Evolutionary conservation across 2,797 vertebrate species (phyloP).

Genomic region (Momotus momota): DNA sequence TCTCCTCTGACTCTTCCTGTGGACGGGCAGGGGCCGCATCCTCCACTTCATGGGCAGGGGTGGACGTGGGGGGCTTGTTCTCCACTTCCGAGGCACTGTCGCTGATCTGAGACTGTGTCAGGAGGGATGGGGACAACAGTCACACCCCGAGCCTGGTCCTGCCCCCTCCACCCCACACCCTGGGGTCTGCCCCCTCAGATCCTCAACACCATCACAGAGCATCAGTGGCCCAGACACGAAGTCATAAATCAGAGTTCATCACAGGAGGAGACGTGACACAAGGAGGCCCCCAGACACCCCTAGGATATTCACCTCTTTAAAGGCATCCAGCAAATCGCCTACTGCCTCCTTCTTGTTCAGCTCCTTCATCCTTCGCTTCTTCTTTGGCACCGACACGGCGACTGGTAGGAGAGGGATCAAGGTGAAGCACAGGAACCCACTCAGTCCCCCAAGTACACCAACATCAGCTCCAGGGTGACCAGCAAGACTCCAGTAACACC

Average conservation of each 20-base stretch:
- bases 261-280: not conserved
- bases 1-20: conserved; percentile 89
- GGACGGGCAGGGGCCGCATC: conserved; percentile 57
- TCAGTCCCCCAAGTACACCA: accelerated
- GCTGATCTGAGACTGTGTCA: conserved; percentile 72
- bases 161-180: not conserved
- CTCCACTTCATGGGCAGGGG: conserved; percentile 73
- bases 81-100: conserved; percentile 84
- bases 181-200: not conserved
- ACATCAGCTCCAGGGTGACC: not conserved
- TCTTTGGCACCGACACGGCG: conserved; percentile 95
- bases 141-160: accelerated
- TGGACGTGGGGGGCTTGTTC: conserved; percentile 73
- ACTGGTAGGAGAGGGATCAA: conserved; percentile 47
- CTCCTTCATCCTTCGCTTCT: conserved; percentile 95
- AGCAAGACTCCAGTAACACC: not conserved
- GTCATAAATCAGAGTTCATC: conserved; percentile 50
- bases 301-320: conserved; percentile 88
- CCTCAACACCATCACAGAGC: conserved; percentile 50
- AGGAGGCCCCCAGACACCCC: accelerated
- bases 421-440: not conserved
- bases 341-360: conserved; percentile 94
- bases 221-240: conserved; percentile 65
- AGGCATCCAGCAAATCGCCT: conserved; percentile 95
- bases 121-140: not conserved